These are phyloP conservation scores for Stratiolaelaps scimitus DNA, from an alignment of 1,140 invertebrate species.

Conservation along the genomic window DNA sequence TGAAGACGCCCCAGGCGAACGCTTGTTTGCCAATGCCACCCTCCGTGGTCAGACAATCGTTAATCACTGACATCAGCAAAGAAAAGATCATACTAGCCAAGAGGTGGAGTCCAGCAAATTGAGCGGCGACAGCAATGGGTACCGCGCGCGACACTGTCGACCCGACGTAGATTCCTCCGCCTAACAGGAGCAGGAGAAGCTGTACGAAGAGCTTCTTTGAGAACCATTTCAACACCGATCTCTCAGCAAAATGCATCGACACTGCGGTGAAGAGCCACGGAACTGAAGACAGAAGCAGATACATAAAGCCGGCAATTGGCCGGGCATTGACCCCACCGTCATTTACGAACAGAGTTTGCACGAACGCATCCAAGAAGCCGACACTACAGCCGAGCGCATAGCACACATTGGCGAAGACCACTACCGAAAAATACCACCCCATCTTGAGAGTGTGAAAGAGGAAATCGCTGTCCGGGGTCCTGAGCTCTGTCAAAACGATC, in stretches of 20 bases:
- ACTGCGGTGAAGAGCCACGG: neutral
- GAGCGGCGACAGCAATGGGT: neutral
- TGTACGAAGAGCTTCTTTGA: neutral
- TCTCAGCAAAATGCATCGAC: neutral
- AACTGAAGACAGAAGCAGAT: neutral
- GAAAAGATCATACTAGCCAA: neutral
- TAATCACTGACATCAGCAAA: conserved; percentile 3
- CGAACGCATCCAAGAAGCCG: neutral
- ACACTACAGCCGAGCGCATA: neutral
- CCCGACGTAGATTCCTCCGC: neutral
- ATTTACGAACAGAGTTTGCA: conserved; percentile 17
- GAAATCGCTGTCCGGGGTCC: too few relatives aligned
- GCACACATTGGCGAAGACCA: neutral
- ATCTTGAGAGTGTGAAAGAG: neutral
- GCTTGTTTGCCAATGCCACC: neutral
- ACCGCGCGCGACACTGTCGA: neutral
- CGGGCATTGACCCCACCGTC: neutral
- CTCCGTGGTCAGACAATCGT: neutral
- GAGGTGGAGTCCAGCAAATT: neutral
- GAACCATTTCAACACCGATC: neutral
- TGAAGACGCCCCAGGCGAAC: neutral
- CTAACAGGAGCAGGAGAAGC: neutral
- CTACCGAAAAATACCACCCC: neutral
- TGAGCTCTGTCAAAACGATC: too few relatives aligned
- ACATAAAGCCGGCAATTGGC: neutral